Conservation (phyloP, 2,888 invertebrate species). For the Eupithecia inturbata region DNA sequence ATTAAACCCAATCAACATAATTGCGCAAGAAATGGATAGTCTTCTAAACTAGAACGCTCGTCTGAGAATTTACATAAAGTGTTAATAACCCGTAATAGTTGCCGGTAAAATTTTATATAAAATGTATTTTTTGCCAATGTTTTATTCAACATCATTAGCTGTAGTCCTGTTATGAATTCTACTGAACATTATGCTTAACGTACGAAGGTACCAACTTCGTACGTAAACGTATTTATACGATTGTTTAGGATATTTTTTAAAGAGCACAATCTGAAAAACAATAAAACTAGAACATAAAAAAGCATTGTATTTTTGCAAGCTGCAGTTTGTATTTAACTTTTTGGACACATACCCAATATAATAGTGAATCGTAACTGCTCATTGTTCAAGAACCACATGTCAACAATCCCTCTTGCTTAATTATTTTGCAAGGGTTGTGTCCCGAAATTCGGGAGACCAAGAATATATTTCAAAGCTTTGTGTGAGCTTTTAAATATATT, state of each 20-base stretch:
- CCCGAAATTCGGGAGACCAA: neutral
- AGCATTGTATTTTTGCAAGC: conserved; percentile 26
- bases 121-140: neutral
- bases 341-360: neutral
- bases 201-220: neutral
- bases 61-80: conserved; percentile 30
- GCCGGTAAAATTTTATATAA: neutral
- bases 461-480: no score
- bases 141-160: neutral
- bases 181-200: neutral
- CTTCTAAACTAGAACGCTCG: conserved; percentile 43
- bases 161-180: neutral
- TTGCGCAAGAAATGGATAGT: conserved; percentile 51
- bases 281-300: conserved; percentile 8
- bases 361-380: neutral
- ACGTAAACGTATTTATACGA: neutral
- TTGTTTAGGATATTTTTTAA: neutral
- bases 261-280: neutral
- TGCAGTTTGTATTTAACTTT: conserved; percentile 24
- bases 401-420: neutral
- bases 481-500: no score
- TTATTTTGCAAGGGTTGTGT: neutral
- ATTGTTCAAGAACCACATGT: neutral
- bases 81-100: conserved; percentile 16
- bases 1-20: conserved; percentile 61